Percentiles rank a stretch among this genome's conserved stretches.
These are phyloP conservation scores for Bombus sylvicola DNA, from an alignment of 1,140 invertebrate species.

Conservation along the genomic window DNA sequence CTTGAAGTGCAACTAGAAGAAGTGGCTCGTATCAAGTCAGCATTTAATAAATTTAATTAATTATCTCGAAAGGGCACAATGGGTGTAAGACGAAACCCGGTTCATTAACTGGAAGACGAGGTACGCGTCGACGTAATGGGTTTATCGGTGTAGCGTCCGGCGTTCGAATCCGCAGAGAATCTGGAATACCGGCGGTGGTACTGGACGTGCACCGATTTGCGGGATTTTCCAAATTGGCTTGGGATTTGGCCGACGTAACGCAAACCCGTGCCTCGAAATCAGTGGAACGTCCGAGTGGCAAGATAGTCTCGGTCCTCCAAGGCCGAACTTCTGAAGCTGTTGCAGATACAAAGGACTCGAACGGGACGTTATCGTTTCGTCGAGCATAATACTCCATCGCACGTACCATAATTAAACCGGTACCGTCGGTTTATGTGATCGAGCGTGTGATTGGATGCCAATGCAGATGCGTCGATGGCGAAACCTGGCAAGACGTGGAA, in stretches of 20 bases:
- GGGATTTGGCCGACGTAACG: background rate
- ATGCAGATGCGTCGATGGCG: background rate
- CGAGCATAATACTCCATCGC: conserved; percentile 22
- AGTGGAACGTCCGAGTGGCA: conserved; percentile 19
- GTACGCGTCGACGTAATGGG: conserved; percentile 19
- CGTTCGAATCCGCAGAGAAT: conserved; percentile 9
- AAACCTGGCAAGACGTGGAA: conserved; percentile 19
- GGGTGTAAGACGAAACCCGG: background rate
- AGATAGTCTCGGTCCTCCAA: background rate
- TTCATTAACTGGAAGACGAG: conserved; percentile 28
- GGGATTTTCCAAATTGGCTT: conserved; percentile 39
- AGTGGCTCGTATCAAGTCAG: background rate
- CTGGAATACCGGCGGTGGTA: background rate
- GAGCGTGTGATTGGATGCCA: conserved; percentile 49
- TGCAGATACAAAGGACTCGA: conserved; percentile 28
- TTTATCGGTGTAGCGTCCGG: conserved; percentile 13
- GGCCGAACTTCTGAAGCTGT: conserved; percentile 9
- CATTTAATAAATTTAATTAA: background rate
- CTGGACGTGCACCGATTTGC: conserved; percentile 18
- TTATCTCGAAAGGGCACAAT: no score
- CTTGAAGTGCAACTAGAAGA: background rate
- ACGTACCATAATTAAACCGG: conserved; percentile 43
- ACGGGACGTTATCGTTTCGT: background rate
- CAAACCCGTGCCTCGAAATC: background rate
- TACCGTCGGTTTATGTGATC: conserved; percentile 43